Conservation (phyloP, 2,888 invertebrate species). For the Julus scandinavius region DNA sequence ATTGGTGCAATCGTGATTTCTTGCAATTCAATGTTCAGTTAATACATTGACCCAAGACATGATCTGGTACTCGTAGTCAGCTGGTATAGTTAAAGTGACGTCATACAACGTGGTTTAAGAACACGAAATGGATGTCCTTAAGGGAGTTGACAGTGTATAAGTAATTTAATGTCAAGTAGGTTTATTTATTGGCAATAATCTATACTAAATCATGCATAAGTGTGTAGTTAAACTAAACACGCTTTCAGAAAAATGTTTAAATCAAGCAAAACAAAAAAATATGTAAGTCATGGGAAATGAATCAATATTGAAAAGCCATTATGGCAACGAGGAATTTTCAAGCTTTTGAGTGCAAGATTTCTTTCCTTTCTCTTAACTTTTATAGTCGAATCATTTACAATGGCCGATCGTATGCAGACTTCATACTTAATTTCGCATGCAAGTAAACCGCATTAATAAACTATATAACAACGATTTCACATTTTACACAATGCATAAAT, state of each 20-base stretch:
- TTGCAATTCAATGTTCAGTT: no score
- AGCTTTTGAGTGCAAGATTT: neutral
- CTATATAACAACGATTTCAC: neutral
- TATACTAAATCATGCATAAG: neutral
- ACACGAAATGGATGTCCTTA: neutral
- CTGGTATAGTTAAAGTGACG: neutral
- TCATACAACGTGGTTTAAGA: neutral
- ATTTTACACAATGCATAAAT: conserved; percentile 2
- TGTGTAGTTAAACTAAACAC: neutral
- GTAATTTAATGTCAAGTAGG: neutral
- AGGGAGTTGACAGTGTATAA: neutral
- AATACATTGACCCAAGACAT: no score
- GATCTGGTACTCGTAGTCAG: neutral
- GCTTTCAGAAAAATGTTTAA: neutral
- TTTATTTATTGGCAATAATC: neutral
- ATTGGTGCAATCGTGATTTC: no score
- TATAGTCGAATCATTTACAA: neutral
- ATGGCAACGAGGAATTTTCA: neutral
- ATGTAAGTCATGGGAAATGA: neutral
- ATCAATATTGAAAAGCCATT: neutral
- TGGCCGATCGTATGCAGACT: neutral
- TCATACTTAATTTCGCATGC: neutral
- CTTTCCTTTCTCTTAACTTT: neutral
- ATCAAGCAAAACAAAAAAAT: neutral
- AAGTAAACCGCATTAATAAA: neutral